Conservation (phyloP, 2,113 vertebrate genomes). For the Cisticola juncidis region DNA sequence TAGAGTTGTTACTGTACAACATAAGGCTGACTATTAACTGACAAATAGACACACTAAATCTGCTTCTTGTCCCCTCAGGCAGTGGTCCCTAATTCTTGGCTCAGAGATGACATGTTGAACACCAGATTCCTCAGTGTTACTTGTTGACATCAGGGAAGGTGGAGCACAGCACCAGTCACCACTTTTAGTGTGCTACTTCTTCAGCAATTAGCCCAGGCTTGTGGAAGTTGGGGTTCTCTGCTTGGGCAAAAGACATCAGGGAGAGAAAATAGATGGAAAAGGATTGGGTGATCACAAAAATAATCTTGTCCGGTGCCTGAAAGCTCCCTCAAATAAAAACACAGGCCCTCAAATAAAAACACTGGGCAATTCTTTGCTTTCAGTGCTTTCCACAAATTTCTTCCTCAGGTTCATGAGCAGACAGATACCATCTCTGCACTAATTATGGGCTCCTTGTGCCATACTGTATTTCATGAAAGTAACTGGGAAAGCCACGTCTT, state of each 20-base stretch:
- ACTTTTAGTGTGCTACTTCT: neutral
- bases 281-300: neutral
- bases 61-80: slow-evolving; percentile 54
- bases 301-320: neutral
- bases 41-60: slow-evolving; percentile 6
- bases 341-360: neutral
- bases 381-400: neutral
- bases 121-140: neutral
- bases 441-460: neutral
- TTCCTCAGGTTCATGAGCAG: neutral
- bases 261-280: neutral
- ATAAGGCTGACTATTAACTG: slow-evolving; percentile 34
- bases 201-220: neutral
- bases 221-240: neutral
- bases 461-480: neutral
- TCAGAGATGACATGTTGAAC: neutral
- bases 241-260: neutral
- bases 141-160: neutral
- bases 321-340: neutral
- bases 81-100: slow-evolving; percentile 24
- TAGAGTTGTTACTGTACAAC: neutral
- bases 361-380: neutral
- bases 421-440: neutral
- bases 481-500: neutral
- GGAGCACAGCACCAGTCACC: neutral